Percentiles rank a stretch among this genome's conserved stretches.
These are phyloP conservation scores for Tenthredo notha DNA, from an alignment of 2,888 invertebrate species.

Conservation along the genomic window DNA sequence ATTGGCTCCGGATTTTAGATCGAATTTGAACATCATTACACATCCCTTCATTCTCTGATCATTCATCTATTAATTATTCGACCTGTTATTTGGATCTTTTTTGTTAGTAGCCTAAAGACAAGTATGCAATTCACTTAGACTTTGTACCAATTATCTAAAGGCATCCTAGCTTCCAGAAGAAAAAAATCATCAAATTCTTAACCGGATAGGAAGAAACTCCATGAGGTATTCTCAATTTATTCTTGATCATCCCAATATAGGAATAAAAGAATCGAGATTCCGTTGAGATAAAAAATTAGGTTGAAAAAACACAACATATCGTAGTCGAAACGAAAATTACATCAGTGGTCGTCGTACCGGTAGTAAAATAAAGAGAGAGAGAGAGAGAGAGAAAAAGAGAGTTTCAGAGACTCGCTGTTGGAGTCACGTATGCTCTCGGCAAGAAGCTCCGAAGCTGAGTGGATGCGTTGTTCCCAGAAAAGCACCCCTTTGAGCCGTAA, in stretches of 20 bases:
- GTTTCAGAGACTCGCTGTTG: not conserved
- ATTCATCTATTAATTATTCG: not conserved
- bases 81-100: too few relatives aligned
- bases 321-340: conserved; percentile 1
- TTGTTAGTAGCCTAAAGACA: too few relatives aligned
- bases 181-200: too few relatives aligned
- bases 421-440: conserved; percentile 44
- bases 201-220: too few relatives aligned
- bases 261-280: not conserved
- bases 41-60: conserved; percentile 6
- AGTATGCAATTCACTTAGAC: too few relatives aligned
- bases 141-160: too few relatives aligned
- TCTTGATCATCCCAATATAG: not conserved
- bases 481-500: conserved; percentile 49
- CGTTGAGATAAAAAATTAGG: not conserved
- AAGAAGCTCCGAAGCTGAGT: conserved; percentile 44
- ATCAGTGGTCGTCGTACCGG: conserved; percentile 2
- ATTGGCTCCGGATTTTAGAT: conserved; percentile 1
- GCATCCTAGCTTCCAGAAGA: too few relatives aligned
- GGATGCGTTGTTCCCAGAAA: conserved; percentile 50
- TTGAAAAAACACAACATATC: not conserved
- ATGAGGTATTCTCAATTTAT: too few relatives aligned
- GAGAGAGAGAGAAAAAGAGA: not conserved
- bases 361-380: not conserved
- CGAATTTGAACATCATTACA: conserved; percentile 14